phyloP scores from a whole-genome alignment of 2,113 vertebrate species.

The Zosterops japonicus region DNA sequence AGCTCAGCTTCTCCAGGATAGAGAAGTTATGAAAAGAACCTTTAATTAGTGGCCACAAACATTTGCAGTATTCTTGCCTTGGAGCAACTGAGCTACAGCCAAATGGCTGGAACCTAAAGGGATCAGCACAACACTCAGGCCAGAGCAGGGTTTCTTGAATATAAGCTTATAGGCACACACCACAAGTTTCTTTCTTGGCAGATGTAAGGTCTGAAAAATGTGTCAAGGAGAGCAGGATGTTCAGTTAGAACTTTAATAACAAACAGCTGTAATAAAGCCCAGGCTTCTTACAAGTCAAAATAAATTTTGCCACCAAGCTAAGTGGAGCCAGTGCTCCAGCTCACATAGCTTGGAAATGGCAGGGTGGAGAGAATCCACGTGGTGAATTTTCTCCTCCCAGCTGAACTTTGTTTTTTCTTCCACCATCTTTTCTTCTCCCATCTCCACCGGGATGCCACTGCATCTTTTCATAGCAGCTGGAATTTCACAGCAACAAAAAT shows the following conservation, averaged over 20 bases:
- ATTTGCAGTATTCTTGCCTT: neutral
- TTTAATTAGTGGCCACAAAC: neutral
- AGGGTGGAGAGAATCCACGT: neutral
- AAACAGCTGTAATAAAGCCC: constrained; percentile 4
- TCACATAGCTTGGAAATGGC: neutral
- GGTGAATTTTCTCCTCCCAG: neutral
- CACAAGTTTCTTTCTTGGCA: constrained; percentile 35
- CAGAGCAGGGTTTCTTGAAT: neutral
- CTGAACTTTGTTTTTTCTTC: neutral
- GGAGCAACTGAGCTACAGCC: neutral
- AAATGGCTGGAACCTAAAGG: neutral
- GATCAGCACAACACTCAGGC: neutral
- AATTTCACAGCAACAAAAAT: neutral
- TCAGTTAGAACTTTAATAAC: constrained; percentile 32
- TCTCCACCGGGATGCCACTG: fast-evolving
- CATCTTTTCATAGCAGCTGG: neutral
- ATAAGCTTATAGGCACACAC: neutral
- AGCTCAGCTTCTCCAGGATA: neutral
- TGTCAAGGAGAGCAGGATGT: constrained; percentile 10
- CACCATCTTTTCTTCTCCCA: neutral
- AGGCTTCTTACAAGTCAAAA: neutral
- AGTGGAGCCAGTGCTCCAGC: neutral
- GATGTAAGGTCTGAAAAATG: neutral
- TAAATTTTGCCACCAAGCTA: neutral
- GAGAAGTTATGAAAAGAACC: neutral